Base-by-base conservation (phyloP, 2,797 vertebrate genomes). In the Tadarida brasiliensis region DNA sequence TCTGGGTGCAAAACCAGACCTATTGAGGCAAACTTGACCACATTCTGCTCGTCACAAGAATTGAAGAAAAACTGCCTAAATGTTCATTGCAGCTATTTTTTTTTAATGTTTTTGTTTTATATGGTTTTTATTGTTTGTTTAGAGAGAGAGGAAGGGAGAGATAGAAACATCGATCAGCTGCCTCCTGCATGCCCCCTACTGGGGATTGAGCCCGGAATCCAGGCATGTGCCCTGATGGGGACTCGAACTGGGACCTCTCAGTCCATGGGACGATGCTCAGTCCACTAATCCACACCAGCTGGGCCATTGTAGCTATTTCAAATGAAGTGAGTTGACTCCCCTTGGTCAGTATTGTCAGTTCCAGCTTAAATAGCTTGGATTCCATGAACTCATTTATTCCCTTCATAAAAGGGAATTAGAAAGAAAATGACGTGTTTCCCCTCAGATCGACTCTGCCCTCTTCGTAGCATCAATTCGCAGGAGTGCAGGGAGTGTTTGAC, bases 371-470 rank as follows among this genome's bases (percentile, higher is more conserved):
- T 78, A 67, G 11, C 30, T 20, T 84, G 30, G 65, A 84, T 78
- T 82, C 26, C 67, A 4, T 87, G 74, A 51, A 26, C 16, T 33
- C 2, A 56, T 61, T 67, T 39, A 2, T 65, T 87, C 6, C 11
- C 24, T 7, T 15, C 26, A 26, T 19, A 15, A 74, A 63, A 78
- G 3, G 14, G 2, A 83, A 59, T 35, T 70, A 30, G 49, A 51
- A 83, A 57, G 26, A 83, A 30, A 78, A 49, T 24, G 5, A 19
- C 51, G 44, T 6, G 4, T 63, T 57, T 30, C 20, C 11, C 3
- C 22, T 11, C 0, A 15, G 35, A 16, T 11, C 30, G 5, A 12
- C 3, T 9, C 2, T n/a, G 3, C 19, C 5, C 1, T 71, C 3
- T 39, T 88, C 3, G 5, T 2, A 19, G 15, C 28, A 44, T 86